Evolutionary conservation across 2,113 vertebrate genomes (phyloP).

Genomic region (Hystrix cristata): DNA sequence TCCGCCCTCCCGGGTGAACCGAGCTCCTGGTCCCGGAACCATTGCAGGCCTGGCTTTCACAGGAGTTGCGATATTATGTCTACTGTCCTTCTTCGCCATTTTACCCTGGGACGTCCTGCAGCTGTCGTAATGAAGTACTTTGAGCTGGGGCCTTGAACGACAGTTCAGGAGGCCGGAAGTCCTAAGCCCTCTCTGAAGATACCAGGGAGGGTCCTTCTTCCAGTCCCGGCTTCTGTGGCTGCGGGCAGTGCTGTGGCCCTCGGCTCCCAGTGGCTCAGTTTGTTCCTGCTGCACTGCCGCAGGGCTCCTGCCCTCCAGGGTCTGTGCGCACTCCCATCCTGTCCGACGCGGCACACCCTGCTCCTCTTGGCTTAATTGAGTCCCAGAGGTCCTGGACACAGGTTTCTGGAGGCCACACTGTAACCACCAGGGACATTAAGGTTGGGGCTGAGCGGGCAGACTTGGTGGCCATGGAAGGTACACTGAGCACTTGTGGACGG

Average conservation of each 20-base stretch:
- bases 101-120: fast-evolving
- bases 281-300: neutral
- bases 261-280: neutral
- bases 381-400: neutral
- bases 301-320: neutral
- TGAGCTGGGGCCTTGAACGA: neutral
- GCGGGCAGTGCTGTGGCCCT: fast-evolving
- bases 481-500: fast-evolving
- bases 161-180: neutral
- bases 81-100: fast-evolving
- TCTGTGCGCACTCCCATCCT: neutral
- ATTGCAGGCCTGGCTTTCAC: neutral
- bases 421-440: neutral
- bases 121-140: fast-evolving
- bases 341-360: neutral
- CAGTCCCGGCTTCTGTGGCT: fast-evolving
- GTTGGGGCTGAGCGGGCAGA: fast-evolving
- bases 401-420: neutral
- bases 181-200: neutral
- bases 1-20: neutral
- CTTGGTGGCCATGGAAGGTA: neutral
- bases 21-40: neutral
- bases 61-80: neutral
- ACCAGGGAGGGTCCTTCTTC: too few species aligned
- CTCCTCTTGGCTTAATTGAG: neutral